Conservation (phyloP, 2,797 vertebrate genomes). For the Meda fulgida region DNA sequence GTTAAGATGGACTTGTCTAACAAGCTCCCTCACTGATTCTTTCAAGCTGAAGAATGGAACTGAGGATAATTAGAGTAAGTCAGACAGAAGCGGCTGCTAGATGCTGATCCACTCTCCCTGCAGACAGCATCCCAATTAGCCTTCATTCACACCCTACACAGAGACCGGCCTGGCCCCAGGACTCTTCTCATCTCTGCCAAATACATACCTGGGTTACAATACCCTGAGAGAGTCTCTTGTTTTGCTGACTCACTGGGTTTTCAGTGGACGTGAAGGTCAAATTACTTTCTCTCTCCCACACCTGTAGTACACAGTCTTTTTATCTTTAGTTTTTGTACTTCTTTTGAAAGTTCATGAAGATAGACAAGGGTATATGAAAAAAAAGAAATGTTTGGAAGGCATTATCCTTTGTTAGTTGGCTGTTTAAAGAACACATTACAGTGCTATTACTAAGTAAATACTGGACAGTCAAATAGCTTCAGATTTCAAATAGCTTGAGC, state of each 20-base stretch:
- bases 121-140: conserved; percentile 51
- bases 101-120: conserved; percentile 34
- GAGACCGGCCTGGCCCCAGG: neutral
- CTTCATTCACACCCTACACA: conserved; percentile 36
- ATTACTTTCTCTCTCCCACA: conserved; percentile 38
- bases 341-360: conserved; percentile 9
- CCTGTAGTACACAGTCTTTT: conserved; percentile 39
- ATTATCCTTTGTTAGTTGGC: neutral
- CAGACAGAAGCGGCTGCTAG: conserved; percentile 28
- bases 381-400: neutral
- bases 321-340: neutral
- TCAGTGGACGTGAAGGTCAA: conserved; percentile 20
- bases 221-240: conserved; percentile 27
- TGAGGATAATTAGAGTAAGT: conserved; percentile 42
- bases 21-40: conserved; percentile 38
- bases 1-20: conserved; percentile 30
- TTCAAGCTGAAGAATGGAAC: conserved; percentile 39
- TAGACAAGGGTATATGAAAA: conserved; percentile 5
- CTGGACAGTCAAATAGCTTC: neutral
- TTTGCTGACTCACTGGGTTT: conserved; percentile 45
- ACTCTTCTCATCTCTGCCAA: conserved; percentile 25
- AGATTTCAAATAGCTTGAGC: neutral
- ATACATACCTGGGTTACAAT: conserved; percentile 34
- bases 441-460: conserved; percentile 8
- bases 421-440: neutral